Percentiles rank a stretch among this genome's conserved stretches.
These are phyloP conservation scores for Potamarius usumacintae DNA, from an alignment of 2,113 vertebrate species.

Conservation along the genomic window DNA sequence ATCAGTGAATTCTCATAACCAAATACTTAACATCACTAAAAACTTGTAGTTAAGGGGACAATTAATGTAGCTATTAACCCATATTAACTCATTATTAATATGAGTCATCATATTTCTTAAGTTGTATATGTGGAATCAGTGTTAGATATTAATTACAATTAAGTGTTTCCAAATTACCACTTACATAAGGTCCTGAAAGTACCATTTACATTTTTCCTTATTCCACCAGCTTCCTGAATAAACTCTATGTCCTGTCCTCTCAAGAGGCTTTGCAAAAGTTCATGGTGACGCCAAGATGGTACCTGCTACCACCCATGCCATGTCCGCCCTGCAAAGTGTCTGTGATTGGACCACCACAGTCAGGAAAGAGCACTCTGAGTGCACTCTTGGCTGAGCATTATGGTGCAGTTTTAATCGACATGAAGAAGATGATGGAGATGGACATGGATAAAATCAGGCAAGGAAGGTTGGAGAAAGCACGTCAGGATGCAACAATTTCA, in stretches of 20 bases:
- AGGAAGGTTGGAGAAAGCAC: constrained; percentile 63
- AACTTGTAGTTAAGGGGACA: not conserved
- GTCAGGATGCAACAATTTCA: constrained; percentile 62
- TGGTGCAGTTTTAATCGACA: constrained; percentile 79
- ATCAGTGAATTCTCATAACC: not conserved
- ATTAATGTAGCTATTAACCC: not conserved
- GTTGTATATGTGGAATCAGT: not conserved
- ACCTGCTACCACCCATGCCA: constrained; percentile 90
- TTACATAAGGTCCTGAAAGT: no score
- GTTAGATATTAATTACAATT: not conserved
- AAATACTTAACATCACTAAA: not conserved
- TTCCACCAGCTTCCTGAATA: constrained; percentile 86
- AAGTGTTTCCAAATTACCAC: not conserved
- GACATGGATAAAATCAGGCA: constrained; percentile 62
- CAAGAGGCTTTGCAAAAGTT: constrained; percentile 79
- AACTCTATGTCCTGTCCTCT: constrained; percentile 85
- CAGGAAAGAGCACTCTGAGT: constrained; percentile 84
- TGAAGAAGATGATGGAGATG: constrained; percentile 67
- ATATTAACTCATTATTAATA: not conserved
- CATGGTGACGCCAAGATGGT: constrained; percentile 79
- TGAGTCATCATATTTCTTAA: not conserved
- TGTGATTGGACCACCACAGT: constrained; percentile 77
- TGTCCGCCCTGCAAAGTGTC: constrained; percentile 82
- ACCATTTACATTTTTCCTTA: not conserved
- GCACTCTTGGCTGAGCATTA: constrained; percentile 78